phyloP scores from a whole-genome alignment of 1,140 invertebrate genomes.

The Scaptomyza graminum region DNA sequence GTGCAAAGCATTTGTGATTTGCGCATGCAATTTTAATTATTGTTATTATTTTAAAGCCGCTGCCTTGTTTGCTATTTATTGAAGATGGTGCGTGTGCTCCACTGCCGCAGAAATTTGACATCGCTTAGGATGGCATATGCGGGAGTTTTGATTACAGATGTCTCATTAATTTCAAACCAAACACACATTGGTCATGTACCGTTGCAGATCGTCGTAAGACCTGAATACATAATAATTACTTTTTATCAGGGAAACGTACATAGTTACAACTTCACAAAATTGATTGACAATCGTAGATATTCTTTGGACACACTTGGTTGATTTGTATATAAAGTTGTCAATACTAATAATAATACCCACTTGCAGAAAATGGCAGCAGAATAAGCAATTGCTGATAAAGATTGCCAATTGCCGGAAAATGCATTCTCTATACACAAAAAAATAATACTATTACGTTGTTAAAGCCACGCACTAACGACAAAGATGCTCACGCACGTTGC shows the following conservation, averaged over 20 bases:
- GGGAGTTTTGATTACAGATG: constrained; percentile 49
- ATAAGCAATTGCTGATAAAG: constrained; percentile 71
- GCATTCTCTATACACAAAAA: constrained; percentile 58
- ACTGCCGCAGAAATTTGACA: constrained; percentile 40
- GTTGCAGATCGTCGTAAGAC: constrained; percentile 27
- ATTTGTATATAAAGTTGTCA: constrained; percentile 47
- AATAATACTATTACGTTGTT: too few relatives aligned
- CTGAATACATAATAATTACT: constrained; percentile 8
- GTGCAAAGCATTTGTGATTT: constrained; percentile 70
- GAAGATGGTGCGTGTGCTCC: constrained; percentile 41
- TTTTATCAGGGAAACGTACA: constrained; percentile 32
- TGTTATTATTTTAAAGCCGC: constrained; percentile 73
- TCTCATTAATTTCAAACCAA: constrained; percentile 57
- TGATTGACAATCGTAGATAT: constrained; percentile 39
- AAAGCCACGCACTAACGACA: constrained; percentile 31
- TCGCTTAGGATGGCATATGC: constrained; percentile 55
- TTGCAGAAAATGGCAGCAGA: constrained; percentile 64
- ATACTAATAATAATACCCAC: constrained; percentile 56
- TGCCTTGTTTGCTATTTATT: constrained; percentile 72
- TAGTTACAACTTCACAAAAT: constrained; percentile 1
- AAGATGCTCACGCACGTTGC: constrained; percentile 55
- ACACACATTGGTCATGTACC: constrained; percentile 23
- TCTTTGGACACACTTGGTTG: constrained; percentile 62
- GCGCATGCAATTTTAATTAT: constrained; percentile 79
- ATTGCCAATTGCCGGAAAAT: constrained; percentile 67